Conservation (phyloP, 2,113 vertebrate genomes). For the Egretta garzetta region DNA sequence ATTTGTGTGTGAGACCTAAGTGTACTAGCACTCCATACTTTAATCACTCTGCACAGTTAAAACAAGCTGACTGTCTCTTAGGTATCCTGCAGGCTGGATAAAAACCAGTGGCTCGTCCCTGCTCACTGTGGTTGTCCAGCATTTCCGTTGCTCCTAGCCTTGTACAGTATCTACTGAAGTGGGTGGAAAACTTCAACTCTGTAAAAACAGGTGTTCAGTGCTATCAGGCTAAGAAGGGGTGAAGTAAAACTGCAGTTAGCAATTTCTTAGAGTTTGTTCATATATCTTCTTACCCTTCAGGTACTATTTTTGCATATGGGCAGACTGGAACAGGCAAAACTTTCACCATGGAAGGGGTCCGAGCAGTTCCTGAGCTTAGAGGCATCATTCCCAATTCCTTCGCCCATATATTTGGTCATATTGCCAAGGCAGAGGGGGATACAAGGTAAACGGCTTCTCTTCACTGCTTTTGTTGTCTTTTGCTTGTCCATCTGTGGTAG, state of each 20-base stretch:
- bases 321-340: slow-evolving; percentile 99
- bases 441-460: slow-evolving; percentile 82
- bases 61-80: background rate
- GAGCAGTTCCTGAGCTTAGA: slow-evolving; percentile 95
- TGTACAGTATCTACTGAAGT: background rate
- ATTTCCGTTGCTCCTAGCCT: background rate
- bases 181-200: background rate
- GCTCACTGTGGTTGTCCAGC: background rate
- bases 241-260: background rate
- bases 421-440: slow-evolving; percentile 97
- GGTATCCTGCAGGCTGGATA: background rate
- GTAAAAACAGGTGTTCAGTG: background rate
- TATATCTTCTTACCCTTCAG: slow-evolving; percentile 68
- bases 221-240: background rate
- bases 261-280: background rate
- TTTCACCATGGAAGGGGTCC: slow-evolving; percentile 98
- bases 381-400: slow-evolving; percentile 99
- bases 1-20: background rate
- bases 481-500: background rate
- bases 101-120: background rate
- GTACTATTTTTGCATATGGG: slow-evolving; percentile 99
- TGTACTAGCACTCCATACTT: background rate
- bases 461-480: background rate
- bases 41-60: background rate
- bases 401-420: slow-evolving; percentile 98